Evolutionary conservation across 2,888 invertebrate species (phyloP).

Genomic region (Nymphalis c-album): DNA sequence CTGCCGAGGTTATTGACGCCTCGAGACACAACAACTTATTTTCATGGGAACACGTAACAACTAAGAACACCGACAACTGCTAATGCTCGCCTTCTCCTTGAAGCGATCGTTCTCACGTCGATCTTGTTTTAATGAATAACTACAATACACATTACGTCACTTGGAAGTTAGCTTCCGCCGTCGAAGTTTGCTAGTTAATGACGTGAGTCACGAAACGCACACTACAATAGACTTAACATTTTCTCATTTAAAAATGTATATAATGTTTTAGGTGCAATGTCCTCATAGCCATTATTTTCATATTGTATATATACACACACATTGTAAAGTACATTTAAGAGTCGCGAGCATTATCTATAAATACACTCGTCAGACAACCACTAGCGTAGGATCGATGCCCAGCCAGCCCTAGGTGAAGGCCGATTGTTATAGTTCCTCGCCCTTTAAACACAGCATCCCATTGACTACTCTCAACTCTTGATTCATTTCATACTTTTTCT

Average conservation of each 20-base stretch:
- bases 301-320: constrained; percentile 23
- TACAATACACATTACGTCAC: constrained; percentile 80
- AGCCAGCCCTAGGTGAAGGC: constrained; percentile 75
- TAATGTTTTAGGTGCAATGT: constrained; percentile 23
- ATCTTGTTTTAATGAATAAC: constrained; percentile 74
- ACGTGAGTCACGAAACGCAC: constrained; percentile 76
- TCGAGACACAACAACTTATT: constrained; percentile 61
- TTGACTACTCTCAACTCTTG: constrained; percentile 43
- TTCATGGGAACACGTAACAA: constrained; percentile 62
- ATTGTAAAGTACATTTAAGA: constrained; percentile 49
- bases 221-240: constrained; percentile 48
- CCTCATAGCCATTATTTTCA: constrained; percentile 20
- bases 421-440: constrained; percentile 68
- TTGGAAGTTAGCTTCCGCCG: constrained; percentile 77
- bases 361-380: constrained; percentile 70
- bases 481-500: constrained; percentile 2
- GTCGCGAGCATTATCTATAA: constrained; percentile 64
- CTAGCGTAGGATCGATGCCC: constrained; percentile 70
- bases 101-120: constrained; percentile 75
- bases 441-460: constrained; percentile 54
- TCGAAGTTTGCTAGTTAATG: constrained; percentile 73
- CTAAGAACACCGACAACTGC: constrained; percentile 49
- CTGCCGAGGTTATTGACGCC: constrained; percentile 80
- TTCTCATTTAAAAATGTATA: constrained; percentile 10
- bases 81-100: constrained; percentile 71